A percentile compares a stretch with the other conserved stretches of the same genome.
Conservation (phyloP, 2,888 invertebrate species). For the Argyra leucocephala region DNA sequence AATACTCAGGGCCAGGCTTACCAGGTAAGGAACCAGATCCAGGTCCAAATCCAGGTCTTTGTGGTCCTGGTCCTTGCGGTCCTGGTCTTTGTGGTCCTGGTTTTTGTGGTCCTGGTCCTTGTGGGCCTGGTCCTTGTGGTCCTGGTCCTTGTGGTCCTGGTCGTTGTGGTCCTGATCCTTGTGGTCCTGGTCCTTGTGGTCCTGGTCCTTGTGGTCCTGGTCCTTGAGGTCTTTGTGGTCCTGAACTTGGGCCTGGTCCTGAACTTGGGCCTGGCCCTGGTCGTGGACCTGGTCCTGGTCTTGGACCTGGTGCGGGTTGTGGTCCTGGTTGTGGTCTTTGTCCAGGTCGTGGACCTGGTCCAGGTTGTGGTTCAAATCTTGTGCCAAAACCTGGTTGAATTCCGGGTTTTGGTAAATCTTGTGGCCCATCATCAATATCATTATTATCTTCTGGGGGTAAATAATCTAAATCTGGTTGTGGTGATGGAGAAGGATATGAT, state of each 20-base stretch:
- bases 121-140: constrained; percentile 8
- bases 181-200: no score
- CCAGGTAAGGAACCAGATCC: no score
- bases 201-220: no score
- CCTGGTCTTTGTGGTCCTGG: constrained; percentile 18
- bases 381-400: constrained; percentile 14
- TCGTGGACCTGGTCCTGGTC: neutral
- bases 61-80: constrained; percentile 13
- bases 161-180: no score
- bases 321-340: neutral
- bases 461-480: neutral
- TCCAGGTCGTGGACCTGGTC: neutral
- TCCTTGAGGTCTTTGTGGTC: constrained; percentile 16
- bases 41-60: constrained; percentile 17
- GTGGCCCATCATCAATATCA: constrained; percentile 18
- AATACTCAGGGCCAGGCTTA: neutral
- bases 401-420: constrained; percentile 22
- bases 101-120: constrained; percentile 5
- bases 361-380: neutral
- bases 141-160: neutral
- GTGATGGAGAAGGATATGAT: constrained; percentile 12
- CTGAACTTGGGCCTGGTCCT: neutral
- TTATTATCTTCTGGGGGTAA: constrained; percentile 1
- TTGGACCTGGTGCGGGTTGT: neutral
- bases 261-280: neutral